Evolutionary conservation across 2,113 vertebrate species (phyloP), one percentile per base, ranked within the genome.

Genomic region (Felis chaus): DNA sequence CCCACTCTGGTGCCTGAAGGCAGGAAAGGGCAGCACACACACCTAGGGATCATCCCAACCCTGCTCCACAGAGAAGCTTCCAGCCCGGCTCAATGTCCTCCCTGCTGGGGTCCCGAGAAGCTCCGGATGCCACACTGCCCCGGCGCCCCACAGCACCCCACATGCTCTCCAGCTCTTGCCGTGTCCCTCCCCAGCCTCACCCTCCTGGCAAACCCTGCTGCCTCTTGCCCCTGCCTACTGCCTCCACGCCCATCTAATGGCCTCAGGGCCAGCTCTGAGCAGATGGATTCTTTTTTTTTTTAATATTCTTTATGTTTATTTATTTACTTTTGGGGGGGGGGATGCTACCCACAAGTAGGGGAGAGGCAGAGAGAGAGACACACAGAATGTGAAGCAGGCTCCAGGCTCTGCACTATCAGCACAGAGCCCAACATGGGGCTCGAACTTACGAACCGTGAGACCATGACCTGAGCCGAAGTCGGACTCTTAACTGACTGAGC

Each of bases 231-330:
- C 14, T 5, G 29, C 57, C 29, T 78, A 48, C 57, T 76, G 94
- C 23, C 66, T 92, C 50, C 55, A 90, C 55, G 12, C 1, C 73
- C 36, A 95, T 36, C 61, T 55, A 45, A 18, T 14, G 4, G 14
- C 95, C 98, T 89, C 92, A 39, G 11, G 15, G 78, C 94, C 48
- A 68, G 83, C 94, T 87, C 98, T 84, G 97, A 96, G 89, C 85
- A 93, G 94, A 93, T 41, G 87, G 96, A 97, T 66, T 95, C 18
- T 23, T 61, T 61, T 61, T 61, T 61, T 45, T 45, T 45, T 45
- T 45, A 45, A 45, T 45, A 45, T 45, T 45, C 45, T 45, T 61
- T 7, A 61, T 61, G 50, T 14, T 50, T 50, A 50, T 50, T 50
- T 50, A 50, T 50, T 50, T 55, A 18, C 18, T 18, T 57, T 57